phyloP scores from a whole-genome alignment of 1,140 invertebrate species.

The Drosophila quadrilineata region DNA sequence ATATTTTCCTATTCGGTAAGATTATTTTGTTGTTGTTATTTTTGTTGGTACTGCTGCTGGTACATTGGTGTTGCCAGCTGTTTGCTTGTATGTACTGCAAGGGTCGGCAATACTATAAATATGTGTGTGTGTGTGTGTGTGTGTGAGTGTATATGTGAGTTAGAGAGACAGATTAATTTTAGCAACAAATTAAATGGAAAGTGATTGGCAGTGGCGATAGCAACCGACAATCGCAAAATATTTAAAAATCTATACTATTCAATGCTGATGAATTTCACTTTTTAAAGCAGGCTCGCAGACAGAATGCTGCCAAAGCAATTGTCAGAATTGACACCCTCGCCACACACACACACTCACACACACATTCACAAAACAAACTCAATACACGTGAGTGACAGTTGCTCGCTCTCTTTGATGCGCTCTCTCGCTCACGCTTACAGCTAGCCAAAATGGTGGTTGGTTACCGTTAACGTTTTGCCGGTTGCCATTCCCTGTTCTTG shows the following conservation, averaged over 20 bases:
- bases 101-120: slow-evolving; percentile 25
- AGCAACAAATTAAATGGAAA: slow-evolving; percentile 62
- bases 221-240: slow-evolving; percentile 2
- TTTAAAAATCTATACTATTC: slow-evolving; percentile 31
- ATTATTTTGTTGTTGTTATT: slow-evolving; percentile 38
- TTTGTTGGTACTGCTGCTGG: slow-evolving; percentile 9
- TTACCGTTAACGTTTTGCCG: slow-evolving; percentile 67
- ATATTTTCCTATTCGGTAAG: slow-evolving; percentile 66
- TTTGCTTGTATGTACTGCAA: slow-evolving; percentile 53
- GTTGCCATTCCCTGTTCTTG: slow-evolving; percentile 38
- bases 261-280: slow-evolving; percentile 4
- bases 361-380: neutral
- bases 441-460: slow-evolving; percentile 48
- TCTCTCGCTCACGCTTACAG: slow-evolving; percentile 15
- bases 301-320: slow-evolving; percentile 36
- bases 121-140: slow-evolving; percentile 9
- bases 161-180: slow-evolving; percentile 52
- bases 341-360: slow-evolving; percentile 2
- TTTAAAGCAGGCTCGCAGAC: slow-evolving; percentile 13
- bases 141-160: slow-evolving; percentile 17
- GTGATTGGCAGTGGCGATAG: slow-evolving; percentile 41
- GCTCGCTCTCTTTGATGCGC: slow-evolving; percentile 6
- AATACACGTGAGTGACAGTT: slow-evolving; percentile 31
- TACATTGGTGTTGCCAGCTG: slow-evolving; percentile 62
- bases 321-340: slow-evolving; percentile 43